A percentile compares a stretch with the other conserved stretches of the same genome.
These are phyloP conservation scores for Pegoplata infirma DNA, from an alignment of 2,888 invertebrate genomes.

Conservation along the genomic window DNA sequence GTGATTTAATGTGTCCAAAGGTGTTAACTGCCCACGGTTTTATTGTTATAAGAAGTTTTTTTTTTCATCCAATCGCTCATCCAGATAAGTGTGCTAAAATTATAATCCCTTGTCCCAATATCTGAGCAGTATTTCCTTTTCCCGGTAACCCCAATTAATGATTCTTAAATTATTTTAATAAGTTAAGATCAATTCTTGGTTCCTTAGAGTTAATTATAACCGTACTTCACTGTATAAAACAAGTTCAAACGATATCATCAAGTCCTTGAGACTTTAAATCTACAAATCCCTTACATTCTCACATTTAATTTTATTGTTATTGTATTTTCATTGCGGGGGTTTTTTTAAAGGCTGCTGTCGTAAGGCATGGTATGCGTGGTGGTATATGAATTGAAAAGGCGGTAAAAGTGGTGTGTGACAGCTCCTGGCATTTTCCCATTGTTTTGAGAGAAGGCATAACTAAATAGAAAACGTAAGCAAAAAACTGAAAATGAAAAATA, in stretches of 20 bases:
- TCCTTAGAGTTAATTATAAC: too few relatives aligned
- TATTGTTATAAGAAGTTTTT: too few relatives aligned
- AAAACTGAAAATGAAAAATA: constrained; percentile 19
- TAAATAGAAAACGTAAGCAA: constrained; percentile 48
- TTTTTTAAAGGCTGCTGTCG: constrained; percentile 21
- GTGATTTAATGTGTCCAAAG: too few relatives aligned
- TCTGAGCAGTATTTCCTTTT: too few relatives aligned
- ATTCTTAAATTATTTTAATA: too few relatives aligned
- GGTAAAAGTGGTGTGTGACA: constrained; percentile 43
- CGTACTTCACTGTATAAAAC: constrained; percentile 24
- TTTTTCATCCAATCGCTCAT: too few relatives aligned
- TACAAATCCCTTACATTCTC: constrained; percentile 57
- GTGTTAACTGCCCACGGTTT: too few relatives aligned
- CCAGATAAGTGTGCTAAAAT: too few relatives aligned
- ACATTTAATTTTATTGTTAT: constrained; percentile 61
- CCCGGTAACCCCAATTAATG: too few relatives aligned
- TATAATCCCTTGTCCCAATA: too few relatives aligned
- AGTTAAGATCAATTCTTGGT: too few relatives aligned
- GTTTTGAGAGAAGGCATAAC: constrained; percentile 36
- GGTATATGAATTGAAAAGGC: constrained; percentile 30
- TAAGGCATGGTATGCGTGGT: neutral
- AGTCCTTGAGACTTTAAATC: constrained; percentile 59
- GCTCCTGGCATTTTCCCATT: constrained; percentile 48
- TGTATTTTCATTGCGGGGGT: constrained; percentile 54
- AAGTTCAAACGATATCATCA: constrained; percentile 54